Evolutionary conservation across 2,113 vertebrate genomes (phyloP), one percentile per base, ranked within the genome.

Genomic region (Oncorhynchus clarkii): DNA sequence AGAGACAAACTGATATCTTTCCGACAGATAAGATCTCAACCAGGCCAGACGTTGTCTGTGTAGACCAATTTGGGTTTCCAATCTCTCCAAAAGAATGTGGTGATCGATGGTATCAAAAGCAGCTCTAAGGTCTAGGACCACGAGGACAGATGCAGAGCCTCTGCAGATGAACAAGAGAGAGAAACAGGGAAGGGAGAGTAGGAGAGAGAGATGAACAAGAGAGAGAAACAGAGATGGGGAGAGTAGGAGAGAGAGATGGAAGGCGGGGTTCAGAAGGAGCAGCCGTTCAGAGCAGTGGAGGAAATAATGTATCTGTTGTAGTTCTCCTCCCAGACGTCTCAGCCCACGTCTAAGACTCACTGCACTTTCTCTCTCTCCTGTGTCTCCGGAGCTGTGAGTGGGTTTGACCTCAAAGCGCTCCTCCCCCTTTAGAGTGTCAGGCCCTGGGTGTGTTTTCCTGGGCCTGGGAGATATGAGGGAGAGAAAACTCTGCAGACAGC

Each of bases 381-480:
- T 31, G 27, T 67, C 34, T 83, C 84, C 75, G 78, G 29, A 78
- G 71, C 77, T 45, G 62, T 78, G 85, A 86, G 85, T 62, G 80
- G 80, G 86, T 89, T 90, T 92, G 90, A 92, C 91, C 91, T 92
- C 86, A 87, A 89, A 88, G 87, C 82, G 87, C 88, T 87, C 82
- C 83, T 85, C 80, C 79, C 78, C 83, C 86, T 91, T 90, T 89
- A 83, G 83, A 88, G 77, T 87, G 89, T 89, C 89, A 88, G 82
- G 78, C 88, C 80, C 74, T 71, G 86, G 89, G 83, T 90, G 72
- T 81, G 67, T 84, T 91, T 83, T 82, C 77, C 79, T 70, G 85
- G 84, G 82, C 85, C 85, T 82, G 79, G 74, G 66, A 86, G 90
- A 89, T 86, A 78, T 79, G 76, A 85, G 85, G 80, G 80, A 73